Evolutionary conservation across 2,888 invertebrate species (phyloP), one percentile per base, ranked within the genome.

Genomic region (Epistrophella euchroma): DNA sequence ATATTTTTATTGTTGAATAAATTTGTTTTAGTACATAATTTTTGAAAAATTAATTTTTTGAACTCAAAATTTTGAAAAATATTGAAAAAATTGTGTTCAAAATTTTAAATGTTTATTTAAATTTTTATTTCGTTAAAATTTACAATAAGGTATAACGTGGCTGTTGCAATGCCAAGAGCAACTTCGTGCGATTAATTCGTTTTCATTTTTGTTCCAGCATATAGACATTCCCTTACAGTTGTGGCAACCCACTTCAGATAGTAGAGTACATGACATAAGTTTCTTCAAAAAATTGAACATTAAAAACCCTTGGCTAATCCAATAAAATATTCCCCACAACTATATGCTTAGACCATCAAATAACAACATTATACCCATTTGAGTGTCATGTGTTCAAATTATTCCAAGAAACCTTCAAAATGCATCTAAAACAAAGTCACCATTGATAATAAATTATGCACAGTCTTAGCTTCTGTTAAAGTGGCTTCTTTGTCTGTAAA

Each of bases 391-490:
- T 47, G 35, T 66, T 47, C 19, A n/a, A 40, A 40, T 60, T 37
- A 58, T 43, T n/a, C 25, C n/a, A 40, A 47, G 71, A 78, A 78
- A 72, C 78, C 78, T 45, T 47, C 43, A 35, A 78, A 71, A 52
- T 78, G 78, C 71, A 64, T 55, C 40, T 25, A 28, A 68, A 45
- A 35, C 32, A 13, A 32, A 66, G 19, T 47, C 66, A 32, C 10
- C 47, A 47, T 9, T 47, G 47, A 66, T 66, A 64, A 64, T 25
- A 32, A 7, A 66, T 47, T 66, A 66, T 66, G 32, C 19, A 45
- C 4, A 9, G 66, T 66, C 47, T 66, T 47, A 10, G 13, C 17
- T 45, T 64, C n/a, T 58, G 10, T 56, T 28, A 28, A 66, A 32
- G 17, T 35, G 47, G 40, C 28, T 32, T n/a, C 32, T 13, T 10